Conservation (phyloP, 1,140 invertebrate genomes). For the Trichonephila inaurata region DNA sequence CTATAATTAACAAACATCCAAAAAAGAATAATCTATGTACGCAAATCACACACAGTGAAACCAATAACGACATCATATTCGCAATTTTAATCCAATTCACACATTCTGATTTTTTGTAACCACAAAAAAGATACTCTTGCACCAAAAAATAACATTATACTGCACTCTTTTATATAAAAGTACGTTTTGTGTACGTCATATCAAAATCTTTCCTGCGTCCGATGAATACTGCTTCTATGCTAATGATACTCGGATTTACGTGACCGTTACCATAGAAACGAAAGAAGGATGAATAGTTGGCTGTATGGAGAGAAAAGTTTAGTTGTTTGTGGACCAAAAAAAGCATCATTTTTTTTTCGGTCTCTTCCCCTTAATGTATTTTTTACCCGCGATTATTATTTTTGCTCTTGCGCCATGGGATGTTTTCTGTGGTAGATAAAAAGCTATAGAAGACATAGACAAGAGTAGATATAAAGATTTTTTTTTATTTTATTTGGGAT, state of each 20-base stretch:
- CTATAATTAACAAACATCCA: no score
- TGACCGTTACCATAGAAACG: neutral
- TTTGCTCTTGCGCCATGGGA: neutral
- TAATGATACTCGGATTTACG: slow-evolving; percentile 41
- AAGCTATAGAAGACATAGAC: neutral
- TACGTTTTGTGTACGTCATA: neutral
- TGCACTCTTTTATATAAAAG: no score
- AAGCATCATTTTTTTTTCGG: neutral
- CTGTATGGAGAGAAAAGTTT: neutral
- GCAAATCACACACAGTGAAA: no score
- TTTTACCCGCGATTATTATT: slow-evolving; percentile 44
- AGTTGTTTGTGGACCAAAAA: neutral
- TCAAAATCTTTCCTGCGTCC: neutral
- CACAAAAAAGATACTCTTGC: neutral
- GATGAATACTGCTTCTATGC: slow-evolving; percentile 3
- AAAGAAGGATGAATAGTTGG: slow-evolving; percentile 23
- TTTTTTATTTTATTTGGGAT: neutral
- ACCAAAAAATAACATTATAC: no score
- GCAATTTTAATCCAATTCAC: no score
- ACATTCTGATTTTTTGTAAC: no score
- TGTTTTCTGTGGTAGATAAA: neutral
- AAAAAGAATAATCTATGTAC: no score
- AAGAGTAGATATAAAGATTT: neutral
- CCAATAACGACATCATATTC: no score
- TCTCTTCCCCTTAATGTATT: neutral